Evolutionary conservation across 1,140 invertebrate species (phyloP), one percentile per base, ranked within the genome.

Genomic region (Bombus superbus): DNA sequence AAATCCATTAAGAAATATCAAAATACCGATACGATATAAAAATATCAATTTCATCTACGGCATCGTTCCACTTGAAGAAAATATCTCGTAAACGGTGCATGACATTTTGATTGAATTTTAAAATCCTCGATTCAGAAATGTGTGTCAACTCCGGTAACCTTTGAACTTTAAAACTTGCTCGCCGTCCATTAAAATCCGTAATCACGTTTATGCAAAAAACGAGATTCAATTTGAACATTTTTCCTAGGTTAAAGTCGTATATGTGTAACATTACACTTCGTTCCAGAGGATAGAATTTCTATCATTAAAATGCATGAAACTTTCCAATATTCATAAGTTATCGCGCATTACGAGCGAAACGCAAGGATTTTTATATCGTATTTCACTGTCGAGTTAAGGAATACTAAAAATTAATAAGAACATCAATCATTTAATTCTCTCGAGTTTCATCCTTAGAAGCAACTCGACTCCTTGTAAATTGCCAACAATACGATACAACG

Each of bases 171-270:
- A 40, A 71, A 71, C 44, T 25, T 35, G 15, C 44, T 32, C 28
- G 59, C 11, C n/a, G 42, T 74, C 42, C 32, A 74, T 74, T 74
- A 74, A 74, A 74, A 68, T 32, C 66, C 38, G 66, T 22, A 38
- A 38, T 68, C 22, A 38, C 66, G 35, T 38, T 68, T 35, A 10
- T 25, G 32, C 35, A 35, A 68, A 68, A 38, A 38, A 35, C 9
- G 22, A 68, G 38, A 35, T 68, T 68, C 32, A 38, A 22, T 68
- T 38, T 38, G 8, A 35, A 10, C 35, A 68, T 10, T 68, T 68
- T 11, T 68, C 28, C 66, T 25, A 38, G 9, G 66, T 68, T 68
- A 68, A 68, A 68, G 38, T 25, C 35, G 15, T 25, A 68, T 1
- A 15, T 22, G 47, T 53, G 9, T 10, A 22, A 38, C 1, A 10